phyloP scores from a whole-genome alignment of 2,113 vertebrate species.

The Abramis brama region DNA sequence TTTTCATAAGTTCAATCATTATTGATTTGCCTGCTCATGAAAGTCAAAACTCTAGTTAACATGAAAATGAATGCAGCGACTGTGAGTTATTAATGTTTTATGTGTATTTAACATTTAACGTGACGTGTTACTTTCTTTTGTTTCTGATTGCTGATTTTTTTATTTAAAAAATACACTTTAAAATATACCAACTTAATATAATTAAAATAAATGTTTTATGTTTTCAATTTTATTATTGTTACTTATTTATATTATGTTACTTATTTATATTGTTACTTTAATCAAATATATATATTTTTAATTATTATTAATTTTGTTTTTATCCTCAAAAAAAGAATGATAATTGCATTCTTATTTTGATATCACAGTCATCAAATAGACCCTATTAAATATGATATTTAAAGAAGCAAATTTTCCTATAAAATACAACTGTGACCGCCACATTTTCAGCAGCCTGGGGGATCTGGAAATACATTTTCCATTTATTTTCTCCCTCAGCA shows the following conservation, averaged over 20 bases:
- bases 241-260: no score
- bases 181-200: no score
- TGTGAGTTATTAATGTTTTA: neutral
- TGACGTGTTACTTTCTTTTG: neutral
- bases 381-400: neutral
- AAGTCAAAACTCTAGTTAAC: constrained; percentile 5
- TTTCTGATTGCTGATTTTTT: neutral
- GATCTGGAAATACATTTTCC: neutral
- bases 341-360: neutral
- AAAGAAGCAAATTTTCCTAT: neutral
- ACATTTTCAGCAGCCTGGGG: neutral
- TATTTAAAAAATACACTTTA: neutral
- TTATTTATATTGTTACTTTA: no score
- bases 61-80: constrained; percentile 1
- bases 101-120: neutral
- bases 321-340: neutral
- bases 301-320: neutral
- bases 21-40: constrained; percentile 17
- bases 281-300: no score
- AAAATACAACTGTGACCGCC: neutral
- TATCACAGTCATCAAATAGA: neutral
- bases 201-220: no score
- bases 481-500: neutral
- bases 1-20: constrained; percentile 24
- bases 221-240: no score